Conservation (phyloP, 2,888 invertebrate genomes). For the Rhagonycha lutea region DNA sequence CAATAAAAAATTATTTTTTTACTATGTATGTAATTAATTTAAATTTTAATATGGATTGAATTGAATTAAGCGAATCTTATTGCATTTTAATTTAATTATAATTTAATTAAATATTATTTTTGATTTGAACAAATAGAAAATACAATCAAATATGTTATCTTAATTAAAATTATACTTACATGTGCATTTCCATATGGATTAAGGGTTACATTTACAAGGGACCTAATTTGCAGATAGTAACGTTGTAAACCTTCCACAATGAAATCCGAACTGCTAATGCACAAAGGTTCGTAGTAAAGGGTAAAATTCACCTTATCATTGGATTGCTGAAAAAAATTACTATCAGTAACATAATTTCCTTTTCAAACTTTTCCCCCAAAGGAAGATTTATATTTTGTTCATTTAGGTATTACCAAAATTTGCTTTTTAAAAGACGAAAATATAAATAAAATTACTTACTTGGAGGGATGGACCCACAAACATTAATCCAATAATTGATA, state of each 20-base stretch:
- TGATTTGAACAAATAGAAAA: too few relatives aligned
- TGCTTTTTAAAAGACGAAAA: too few relatives aligned
- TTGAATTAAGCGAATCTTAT: neutral
- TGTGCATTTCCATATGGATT: constrained; percentile 60
- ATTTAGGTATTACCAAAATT: too few relatives aligned
- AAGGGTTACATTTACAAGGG: constrained; percentile 41
- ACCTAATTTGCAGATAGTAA: constrained; percentile 13
- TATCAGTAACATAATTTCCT: too few relatives aligned
- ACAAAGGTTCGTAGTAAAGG: constrained; percentile 61
- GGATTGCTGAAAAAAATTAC: neutral
- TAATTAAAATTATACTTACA: constrained; percentile 40
- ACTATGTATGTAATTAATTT: neutral
- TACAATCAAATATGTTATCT: neutral
- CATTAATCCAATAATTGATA: neutral
- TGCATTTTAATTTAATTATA: neutral
- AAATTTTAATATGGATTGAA: neutral
- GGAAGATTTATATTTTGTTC: too few relatives aligned
- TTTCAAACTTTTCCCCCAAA: too few relatives aligned
- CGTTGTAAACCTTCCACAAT: constrained; percentile 54
- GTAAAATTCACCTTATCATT: constrained; percentile 13
- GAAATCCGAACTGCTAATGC: constrained; percentile 57
- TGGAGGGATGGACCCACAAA: neutral
- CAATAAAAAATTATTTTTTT: neutral
- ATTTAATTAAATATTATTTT: too few relatives aligned
- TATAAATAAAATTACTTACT: neutral